Conservation (phyloP, 2,888 invertebrate species). For the Drosophila quinaria region DNA sequence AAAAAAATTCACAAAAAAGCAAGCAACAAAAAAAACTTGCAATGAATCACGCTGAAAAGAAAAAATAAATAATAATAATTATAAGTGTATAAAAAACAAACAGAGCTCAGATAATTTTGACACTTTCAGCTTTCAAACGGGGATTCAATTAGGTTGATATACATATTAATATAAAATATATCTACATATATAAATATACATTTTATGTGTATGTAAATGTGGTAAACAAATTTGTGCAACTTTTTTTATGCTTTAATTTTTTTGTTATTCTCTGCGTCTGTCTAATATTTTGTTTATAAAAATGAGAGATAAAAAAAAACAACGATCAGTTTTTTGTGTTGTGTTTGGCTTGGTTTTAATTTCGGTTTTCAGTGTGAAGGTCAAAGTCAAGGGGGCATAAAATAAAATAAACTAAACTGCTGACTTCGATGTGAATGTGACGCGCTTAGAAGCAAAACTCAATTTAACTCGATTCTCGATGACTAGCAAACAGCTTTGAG, state of each 20-base stretch:
- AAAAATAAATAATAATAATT: slow-evolving; percentile 8
- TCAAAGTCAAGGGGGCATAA: slow-evolving; percentile 58
- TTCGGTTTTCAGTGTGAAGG: slow-evolving; percentile 73
- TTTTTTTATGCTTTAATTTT: slow-evolving; percentile 11
- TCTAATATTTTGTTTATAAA: slow-evolving; percentile 65
- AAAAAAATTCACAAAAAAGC: neutral
- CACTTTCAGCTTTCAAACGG: slow-evolving; percentile 43
- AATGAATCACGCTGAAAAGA: slow-evolving; percentile 38
- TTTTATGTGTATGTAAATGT: slow-evolving; percentile 43
- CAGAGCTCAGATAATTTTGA: slow-evolving; percentile 31
- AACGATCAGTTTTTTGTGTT: slow-evolving; percentile 20
- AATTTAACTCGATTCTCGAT: slow-evolving; percentile 2
- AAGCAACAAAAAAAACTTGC: neutral
- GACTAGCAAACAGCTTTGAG: slow-evolving; percentile 11
- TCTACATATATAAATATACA: slow-evolving; percentile 20
- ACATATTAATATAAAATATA: slow-evolving; percentile 29
- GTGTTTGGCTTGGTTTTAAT: slow-evolving; percentile 61
- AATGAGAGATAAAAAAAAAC: slow-evolving; percentile 29
- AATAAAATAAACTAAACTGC: slow-evolving; percentile 19
- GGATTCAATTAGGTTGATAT: slow-evolving; percentile 40
- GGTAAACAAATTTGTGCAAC: slow-evolving; percentile 40
- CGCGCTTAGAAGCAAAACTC: slow-evolving; percentile 23
- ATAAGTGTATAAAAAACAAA: slow-evolving; percentile 17
- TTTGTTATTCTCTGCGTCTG: slow-evolving; percentile 36
- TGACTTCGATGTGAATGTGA: slow-evolving; percentile 43